These are phyloP conservation scores for Hyalella azteca DNA, from an alignment of 2,888 invertebrate species.

Conservation along the genomic window DNA sequence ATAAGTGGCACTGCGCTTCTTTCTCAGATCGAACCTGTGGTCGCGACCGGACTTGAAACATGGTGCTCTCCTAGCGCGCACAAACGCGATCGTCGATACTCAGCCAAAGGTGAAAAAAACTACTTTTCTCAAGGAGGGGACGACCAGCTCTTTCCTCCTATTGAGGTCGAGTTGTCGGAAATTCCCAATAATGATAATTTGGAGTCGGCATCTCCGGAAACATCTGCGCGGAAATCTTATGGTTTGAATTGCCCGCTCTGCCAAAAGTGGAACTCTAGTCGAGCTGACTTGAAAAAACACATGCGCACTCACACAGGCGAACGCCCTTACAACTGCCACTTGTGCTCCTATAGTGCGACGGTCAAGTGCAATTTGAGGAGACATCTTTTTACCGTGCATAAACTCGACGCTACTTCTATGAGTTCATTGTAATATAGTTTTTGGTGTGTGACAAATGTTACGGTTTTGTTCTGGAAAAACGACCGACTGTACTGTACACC, in stretches of 20 bases:
- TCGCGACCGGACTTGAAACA: background rate
- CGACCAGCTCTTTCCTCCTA: background rate
- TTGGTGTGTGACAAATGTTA: too few species aligned
- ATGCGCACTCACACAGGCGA: constrained; percentile 33
- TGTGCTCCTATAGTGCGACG: constrained; percentile 40
- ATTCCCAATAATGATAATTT: background rate
- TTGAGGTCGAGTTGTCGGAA: background rate
- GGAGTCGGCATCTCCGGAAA: background rate
- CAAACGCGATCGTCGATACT: background rate
- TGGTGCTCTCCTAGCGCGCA: background rate
- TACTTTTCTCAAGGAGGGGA: background rate
- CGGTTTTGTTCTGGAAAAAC: too few species aligned
- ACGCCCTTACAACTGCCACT: constrained; percentile 37
- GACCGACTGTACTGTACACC: too few species aligned
- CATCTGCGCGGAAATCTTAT: background rate
- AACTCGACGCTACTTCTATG: background rate
- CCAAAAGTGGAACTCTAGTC: constrained; percentile 43
- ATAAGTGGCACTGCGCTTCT: constrained; percentile 25
- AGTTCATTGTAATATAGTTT: too few species aligned
- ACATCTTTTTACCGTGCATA: constrained; percentile 18
- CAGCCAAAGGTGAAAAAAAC: background rate
- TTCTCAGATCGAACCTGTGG: background rate
- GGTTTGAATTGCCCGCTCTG: background rate
- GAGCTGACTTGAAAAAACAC: constrained; percentile 47
- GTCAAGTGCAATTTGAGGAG: constrained; percentile 39